Percentiles rank a stretch among this genome's conserved stretches.
phyloP scores from a whole-genome alignment of 2,113 vertebrate species.

The Clupea harengus region DNA sequence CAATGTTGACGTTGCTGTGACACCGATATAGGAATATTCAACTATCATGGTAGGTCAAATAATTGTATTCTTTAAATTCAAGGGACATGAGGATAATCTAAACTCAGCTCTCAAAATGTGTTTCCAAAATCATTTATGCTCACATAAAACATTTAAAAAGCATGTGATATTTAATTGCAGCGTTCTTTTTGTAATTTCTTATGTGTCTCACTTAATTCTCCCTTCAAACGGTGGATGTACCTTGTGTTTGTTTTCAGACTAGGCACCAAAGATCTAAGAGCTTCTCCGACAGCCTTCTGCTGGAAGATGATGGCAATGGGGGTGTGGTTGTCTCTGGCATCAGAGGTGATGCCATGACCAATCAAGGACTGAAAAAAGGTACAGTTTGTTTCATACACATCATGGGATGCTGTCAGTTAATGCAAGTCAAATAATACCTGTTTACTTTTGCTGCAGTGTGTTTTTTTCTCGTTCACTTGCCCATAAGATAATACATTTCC shows the following conservation, averaged over 20 bases:
- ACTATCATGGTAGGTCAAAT: slow-evolving; percentile 29
- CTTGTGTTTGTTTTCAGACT: slow-evolving; percentile 47
- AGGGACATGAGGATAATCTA: neutral
- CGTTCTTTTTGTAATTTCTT: neutral
- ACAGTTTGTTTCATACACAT: neutral
- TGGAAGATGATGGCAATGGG: slow-evolving; percentile 59
- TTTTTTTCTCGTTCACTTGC: neutral
- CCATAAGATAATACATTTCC: neutral
- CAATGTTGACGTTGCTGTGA: neutral
- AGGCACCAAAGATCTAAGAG: slow-evolving; percentile 58
- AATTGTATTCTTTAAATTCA: neutral
- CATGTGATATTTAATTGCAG: too few relatives aligned
- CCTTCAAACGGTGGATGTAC: neutral
- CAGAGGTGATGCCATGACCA: slow-evolving; percentile 19
- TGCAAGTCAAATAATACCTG: neutral
- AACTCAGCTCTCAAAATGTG: too few relatives aligned
- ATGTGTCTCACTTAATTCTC: neutral
- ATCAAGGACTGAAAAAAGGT: slow-evolving; percentile 60
- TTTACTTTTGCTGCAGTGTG: neutral
- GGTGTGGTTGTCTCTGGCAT: slow-evolving; percentile 55
- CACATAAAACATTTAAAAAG: too few relatives aligned
- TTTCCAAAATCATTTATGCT: too few relatives aligned
- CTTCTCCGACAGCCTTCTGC: slow-evolving; percentile 62
- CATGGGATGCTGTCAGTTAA: neutral
- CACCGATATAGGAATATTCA: neutral